A percentile compares a stretch with the other conserved stretches of the same genome.
Conservation (phyloP, 2,888 invertebrate genomes). For the Lysandra coridon region DNA sequence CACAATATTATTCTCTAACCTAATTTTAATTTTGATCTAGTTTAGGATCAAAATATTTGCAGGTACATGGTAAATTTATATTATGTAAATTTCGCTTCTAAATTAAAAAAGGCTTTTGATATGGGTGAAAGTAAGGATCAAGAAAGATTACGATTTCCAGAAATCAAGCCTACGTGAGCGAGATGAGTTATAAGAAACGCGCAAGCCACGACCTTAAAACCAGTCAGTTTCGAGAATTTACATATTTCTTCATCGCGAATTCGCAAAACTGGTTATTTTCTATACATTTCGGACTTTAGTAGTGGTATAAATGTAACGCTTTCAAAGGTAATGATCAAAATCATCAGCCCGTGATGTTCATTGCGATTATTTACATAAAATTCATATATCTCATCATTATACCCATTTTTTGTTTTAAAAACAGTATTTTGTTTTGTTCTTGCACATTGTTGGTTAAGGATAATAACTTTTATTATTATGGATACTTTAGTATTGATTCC, state of each 20-base stretch:
- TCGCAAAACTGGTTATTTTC: constrained; percentile 22
- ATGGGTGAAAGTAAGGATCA: constrained; percentile 5
- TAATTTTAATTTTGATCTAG: neutral
- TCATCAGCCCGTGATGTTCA: neutral
- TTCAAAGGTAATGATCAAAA: neutral
- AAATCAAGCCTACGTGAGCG: neutral
- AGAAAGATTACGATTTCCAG: neutral
- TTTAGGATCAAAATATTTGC: neutral
- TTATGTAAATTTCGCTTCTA: neutral
- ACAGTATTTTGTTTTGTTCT: neutral
- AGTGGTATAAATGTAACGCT: constrained; percentile 11
- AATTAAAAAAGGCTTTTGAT: neutral
- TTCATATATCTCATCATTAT: neutral
- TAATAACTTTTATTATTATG: neutral
- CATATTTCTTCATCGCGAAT: constrained; percentile 25
- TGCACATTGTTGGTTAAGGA: neutral
- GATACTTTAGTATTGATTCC: neutral
- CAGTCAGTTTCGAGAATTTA: constrained; percentile 16
- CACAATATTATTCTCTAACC: neutral
- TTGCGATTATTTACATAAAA: neutral
- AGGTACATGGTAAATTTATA: too few relatives aligned
- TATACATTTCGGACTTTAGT: constrained; percentile 14
- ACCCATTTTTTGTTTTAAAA: neutral
- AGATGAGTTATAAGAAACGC: constrained; percentile 11
- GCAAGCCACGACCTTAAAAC: constrained; percentile 15